phyloP scores from a whole-genome alignment of 37 sponge, comb jelly and placozoan species.

The Diacarnus erythraeanus region DNA sequence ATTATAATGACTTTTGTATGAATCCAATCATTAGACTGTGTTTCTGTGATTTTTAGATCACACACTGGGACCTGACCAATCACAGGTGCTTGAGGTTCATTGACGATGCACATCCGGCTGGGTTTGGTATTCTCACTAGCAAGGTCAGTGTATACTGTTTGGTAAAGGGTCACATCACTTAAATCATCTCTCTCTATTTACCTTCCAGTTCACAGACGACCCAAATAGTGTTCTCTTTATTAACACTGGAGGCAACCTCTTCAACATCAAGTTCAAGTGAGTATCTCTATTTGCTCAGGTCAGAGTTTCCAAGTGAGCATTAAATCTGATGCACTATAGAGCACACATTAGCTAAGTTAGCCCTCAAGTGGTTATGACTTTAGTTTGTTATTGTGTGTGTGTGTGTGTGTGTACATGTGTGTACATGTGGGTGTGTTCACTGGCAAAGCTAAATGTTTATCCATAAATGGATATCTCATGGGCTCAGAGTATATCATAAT shows the following conservation, averaged over 20 bases:
- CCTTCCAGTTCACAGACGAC: slow-evolving; percentile 64
- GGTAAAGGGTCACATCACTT: not conserved
- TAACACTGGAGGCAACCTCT: slow-evolving; percentile 68
- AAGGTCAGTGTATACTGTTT: slow-evolving; percentile 27
- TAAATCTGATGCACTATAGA: too few species aligned
- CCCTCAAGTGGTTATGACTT: too few species aligned
- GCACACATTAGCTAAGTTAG: too few species aligned
- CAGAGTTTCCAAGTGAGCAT: not conserved
- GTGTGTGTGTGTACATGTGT: too few species aligned
- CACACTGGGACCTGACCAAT: slow-evolving; percentile 74
- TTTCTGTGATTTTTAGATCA: slow-evolving; percentile 62
- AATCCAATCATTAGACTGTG: too few species aligned
- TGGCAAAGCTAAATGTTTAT: too few species aligned
- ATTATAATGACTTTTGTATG: too few species aligned
- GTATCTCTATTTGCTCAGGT: not conserved
- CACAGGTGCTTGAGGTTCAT: slow-evolving; percentile 55
- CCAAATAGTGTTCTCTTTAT: slow-evolving; percentile 58
- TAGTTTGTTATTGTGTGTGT: too few species aligned
- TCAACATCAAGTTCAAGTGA: slow-evolving; percentile 56
- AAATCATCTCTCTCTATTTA: not conserved
- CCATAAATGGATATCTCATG: too few species aligned
- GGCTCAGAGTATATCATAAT: too few species aligned
- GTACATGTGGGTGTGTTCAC: too few species aligned
- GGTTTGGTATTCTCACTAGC: slow-evolving; percentile 63
- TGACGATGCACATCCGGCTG: slow-evolving; percentile 69